Percentiles rank a stretch among this genome's conserved stretches.
Conservation (phyloP, 2,888 invertebrate genomes). For the Belgica antarctica region DNA sequence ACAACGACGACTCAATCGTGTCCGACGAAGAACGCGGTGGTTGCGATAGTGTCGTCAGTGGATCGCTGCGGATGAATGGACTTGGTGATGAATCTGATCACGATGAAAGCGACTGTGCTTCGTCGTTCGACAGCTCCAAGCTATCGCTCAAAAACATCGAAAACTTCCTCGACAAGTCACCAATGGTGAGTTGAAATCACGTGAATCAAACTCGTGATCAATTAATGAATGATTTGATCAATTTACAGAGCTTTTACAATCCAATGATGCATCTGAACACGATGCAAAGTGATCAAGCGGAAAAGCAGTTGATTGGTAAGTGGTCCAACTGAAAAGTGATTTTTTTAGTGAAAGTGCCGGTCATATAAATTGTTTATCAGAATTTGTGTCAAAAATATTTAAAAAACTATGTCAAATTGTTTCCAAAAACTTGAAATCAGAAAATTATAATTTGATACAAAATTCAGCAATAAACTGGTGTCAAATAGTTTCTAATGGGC, state of each 20-base stretch:
- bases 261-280: constrained; percentile 46
- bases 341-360: too few species aligned
- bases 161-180: constrained; percentile 46
- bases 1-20: constrained; percentile 29
- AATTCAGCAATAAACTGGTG: not conserved
- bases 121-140: constrained; percentile 39
- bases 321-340: too few species aligned
- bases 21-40: constrained; percentile 36
- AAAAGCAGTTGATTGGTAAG: constrained; percentile 47
- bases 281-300: constrained; percentile 46
- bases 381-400: too few species aligned
- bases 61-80: constrained; percentile 18
- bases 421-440: not conserved
- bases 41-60: constrained; percentile 24
- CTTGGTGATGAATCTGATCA: constrained; percentile 29
- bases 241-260: constrained; percentile 45
- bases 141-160: constrained; percentile 46
- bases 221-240: constrained; percentile 19
- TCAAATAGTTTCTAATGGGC: constrained; percentile 1
- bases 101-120: constrained; percentile 26
- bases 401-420: not conserved
- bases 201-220: not conserved
- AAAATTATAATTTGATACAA: not conserved
- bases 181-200: constrained; percentile 45
- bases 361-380: too few species aligned